These are phyloP conservation scores for Nesometra sesokonis DNA, from an alignment of 35 echinoderm and acorn worm genomes.

Conservation along the genomic window DNA sequence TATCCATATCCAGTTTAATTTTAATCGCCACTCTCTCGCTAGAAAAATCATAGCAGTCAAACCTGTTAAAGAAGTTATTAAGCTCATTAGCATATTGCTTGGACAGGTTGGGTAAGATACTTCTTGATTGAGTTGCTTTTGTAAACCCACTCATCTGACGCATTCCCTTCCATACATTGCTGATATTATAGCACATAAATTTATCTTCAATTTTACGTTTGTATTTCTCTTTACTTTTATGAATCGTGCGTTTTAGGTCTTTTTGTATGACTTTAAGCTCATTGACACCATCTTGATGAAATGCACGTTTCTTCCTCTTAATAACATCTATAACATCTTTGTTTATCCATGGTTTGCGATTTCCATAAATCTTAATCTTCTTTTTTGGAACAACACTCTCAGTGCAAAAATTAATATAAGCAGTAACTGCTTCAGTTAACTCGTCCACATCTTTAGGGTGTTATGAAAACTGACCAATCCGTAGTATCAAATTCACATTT, in stretches of 20 bases:
- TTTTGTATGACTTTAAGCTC: constrained; percentile 31
- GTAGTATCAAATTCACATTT: constrained; percentile 5
- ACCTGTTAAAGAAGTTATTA: constrained; percentile 47
- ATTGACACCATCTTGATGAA: constrained; percentile 12
- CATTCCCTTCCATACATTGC: constrained; percentile 33
- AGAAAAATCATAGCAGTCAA: constrained; percentile 27
- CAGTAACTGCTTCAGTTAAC: constrained; percentile 16
- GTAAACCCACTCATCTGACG: constrained; percentile 31
- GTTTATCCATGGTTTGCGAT: constrained; percentile 53
- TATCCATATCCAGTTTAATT: not conserved
- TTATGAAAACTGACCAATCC: constrained; percentile 23
- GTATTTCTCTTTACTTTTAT: constrained; percentile 22
- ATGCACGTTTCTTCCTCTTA: constrained; percentile 42
- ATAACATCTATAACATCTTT: constrained; percentile 31
- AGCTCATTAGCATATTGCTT: constrained; percentile 40
- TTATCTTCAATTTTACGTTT: constrained; percentile 37
- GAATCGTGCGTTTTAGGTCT: constrained; percentile 16
- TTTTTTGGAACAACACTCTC: constrained; percentile 15
- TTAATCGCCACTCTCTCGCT: not conserved
- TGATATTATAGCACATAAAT: constrained; percentile 30
- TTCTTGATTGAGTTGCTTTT: not conserved
- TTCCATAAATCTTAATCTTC: constrained; percentile 25
- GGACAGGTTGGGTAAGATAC: not conserved
- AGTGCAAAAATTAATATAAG: constrained; percentile 43
- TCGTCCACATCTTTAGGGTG: not conserved